Evolutionary conservation across 2,113 vertebrate species (phyloP).

Genomic region (Amphiprion ocellaris): DNA sequence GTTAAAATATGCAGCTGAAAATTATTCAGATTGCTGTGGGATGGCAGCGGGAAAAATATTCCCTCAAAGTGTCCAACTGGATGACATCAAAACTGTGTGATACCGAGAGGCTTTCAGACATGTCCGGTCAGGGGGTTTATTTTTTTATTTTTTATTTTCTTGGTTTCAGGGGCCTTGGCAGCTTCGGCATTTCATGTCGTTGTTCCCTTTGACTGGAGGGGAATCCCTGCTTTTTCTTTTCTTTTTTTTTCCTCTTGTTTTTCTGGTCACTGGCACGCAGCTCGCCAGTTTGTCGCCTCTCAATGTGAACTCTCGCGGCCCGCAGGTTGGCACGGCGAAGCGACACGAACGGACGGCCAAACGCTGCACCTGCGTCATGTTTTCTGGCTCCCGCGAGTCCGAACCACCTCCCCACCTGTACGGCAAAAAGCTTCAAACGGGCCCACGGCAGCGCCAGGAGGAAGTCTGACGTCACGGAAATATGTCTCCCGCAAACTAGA

Average conservation of each 20-base stretch:
- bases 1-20: slow-evolving; percentile 86
- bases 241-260: slow-evolving; percentile 1
- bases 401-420: slow-evolving; percentile 61
- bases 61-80: slow-evolving; percentile 83
- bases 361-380: slow-evolving; percentile 64
- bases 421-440: neutral
- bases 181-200: slow-evolving; percentile 47
- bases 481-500: neutral
- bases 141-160: slow-evolving; percentile 1
- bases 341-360: slow-evolving; percentile 32
- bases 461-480: slow-evolving; percentile 62
- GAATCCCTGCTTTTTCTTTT: slow-evolving; percentile 21
- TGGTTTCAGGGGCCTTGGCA: slow-evolving; percentile 70
- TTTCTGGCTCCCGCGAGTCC: neutral
- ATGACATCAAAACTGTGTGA: slow-evolving; percentile 81
- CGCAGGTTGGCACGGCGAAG: slow-evolving; percentile 46
- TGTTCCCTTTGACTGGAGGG: slow-evolving; percentile 64
- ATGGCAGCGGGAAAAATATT: slow-evolving; percentile 84
- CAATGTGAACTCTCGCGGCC: slow-evolving; percentile 61
- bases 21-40: slow-evolving; percentile 85
- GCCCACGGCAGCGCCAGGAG: neutral
- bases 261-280: slow-evolving; percentile 63
- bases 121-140: slow-evolving; percentile 11
- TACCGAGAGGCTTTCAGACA: slow-evolving; percentile 45
- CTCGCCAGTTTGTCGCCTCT: slow-evolving; percentile 60